Conservation (phyloP, 1,140 invertebrate species). For the Leptinotarsa undecemlineata region DNA sequence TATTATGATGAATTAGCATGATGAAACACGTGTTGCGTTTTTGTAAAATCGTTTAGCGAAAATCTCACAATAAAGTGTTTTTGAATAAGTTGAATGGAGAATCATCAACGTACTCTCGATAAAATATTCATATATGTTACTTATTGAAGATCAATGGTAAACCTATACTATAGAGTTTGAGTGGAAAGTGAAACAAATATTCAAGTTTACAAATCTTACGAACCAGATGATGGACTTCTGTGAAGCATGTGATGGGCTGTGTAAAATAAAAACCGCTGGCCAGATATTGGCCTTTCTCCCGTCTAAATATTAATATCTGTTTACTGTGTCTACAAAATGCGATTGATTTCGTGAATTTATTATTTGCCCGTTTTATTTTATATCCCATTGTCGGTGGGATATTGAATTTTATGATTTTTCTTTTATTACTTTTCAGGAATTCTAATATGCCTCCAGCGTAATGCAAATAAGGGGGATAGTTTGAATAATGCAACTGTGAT, state of each 20-base stretch:
- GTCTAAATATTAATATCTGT: constrained; percentile 53
- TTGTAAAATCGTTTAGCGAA: no score
- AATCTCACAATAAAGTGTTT: no score
- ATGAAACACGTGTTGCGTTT: no score
- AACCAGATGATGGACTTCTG: no score
- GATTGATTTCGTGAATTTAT: constrained; percentile 50
- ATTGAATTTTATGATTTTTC: constrained; percentile 43
- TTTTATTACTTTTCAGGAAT: constrained; percentile 33
- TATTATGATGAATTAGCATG: no score
- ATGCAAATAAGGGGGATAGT: constrained; percentile 18
- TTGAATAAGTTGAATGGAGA: no score
- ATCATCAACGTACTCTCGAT: no score
- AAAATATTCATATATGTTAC: no score
- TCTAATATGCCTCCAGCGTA: neutral
- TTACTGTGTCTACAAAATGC: constrained; percentile 50
- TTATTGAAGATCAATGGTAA: no score
- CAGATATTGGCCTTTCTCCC: constrained; percentile 29
- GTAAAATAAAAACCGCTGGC: constrained; percentile 1
- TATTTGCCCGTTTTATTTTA: constrained; percentile 49
- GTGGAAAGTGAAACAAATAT: no score
- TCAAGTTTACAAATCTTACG: no score
- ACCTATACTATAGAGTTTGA: no score
- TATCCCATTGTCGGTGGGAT: constrained; percentile 44
- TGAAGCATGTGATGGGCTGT: neutral
- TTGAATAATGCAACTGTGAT: constrained; percentile 7